Evolutionary conservation across 2,113 vertebrate species (phyloP).

Genomic region (Thomomys bottae): DNA sequence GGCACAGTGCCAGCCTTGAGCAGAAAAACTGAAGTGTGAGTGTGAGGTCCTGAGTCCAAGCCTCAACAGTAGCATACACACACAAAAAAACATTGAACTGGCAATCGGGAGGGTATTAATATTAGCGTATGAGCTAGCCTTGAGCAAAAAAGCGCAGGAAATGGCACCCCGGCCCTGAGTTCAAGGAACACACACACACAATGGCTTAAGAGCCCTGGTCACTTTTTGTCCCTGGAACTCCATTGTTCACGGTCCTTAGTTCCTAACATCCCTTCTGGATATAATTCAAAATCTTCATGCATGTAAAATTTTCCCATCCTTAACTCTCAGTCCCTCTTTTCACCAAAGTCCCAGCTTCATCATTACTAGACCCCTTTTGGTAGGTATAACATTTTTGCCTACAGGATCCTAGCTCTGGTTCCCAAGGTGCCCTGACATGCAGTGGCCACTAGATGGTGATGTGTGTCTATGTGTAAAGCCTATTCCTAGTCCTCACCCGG

Average conservation of each 20-base stretch:
- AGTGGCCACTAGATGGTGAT: constrained; percentile 45
- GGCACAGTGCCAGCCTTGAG: too few species aligned
- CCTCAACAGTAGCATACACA: too few species aligned
- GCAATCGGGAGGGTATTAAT: too few species aligned
- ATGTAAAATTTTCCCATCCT: background rate
- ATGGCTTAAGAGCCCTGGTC: background rate
- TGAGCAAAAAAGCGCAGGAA: too few species aligned
- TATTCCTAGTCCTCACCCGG: fast-evolving
- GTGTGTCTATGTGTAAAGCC: background rate
- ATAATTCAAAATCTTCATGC: background rate
- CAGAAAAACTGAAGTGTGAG: too few species aligned
- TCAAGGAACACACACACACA: too few species aligned
- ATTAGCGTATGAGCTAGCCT: too few species aligned
- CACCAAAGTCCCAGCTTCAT: background rate
- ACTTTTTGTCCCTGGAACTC: background rate
- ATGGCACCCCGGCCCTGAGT: too few species aligned
- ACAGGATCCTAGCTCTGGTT: background rate
- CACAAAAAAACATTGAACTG: too few species aligned
- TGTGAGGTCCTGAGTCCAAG: too few species aligned
- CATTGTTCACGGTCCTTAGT: background rate
- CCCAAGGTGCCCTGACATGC: background rate
- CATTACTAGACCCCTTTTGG: background rate
- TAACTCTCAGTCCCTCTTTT: background rate
- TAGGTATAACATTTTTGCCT: background rate
- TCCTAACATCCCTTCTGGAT: too few species aligned